These are phyloP conservation scores for Leptinotarsa lineolata DNA, from an alignment of 1,140 invertebrate genomes.

Conservation along the genomic window DNA sequence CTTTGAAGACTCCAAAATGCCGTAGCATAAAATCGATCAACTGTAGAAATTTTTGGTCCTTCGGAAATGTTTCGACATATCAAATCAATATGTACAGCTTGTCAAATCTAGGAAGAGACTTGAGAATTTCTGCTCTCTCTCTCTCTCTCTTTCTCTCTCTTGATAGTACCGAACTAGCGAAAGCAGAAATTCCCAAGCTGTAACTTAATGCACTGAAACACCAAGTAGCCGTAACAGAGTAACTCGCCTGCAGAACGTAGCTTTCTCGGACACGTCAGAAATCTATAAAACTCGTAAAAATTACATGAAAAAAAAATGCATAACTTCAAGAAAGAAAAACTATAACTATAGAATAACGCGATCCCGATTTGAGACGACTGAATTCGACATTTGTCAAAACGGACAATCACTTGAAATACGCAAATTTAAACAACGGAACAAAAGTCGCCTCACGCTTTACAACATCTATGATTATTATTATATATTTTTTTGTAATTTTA, in stretches of 20 bases:
- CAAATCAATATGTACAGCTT: too few relatives aligned
- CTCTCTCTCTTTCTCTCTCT: too few relatives aligned
- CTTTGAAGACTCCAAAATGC: too few relatives aligned
- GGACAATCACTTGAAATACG: slow-evolving; percentile 1
- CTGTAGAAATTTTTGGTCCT: too few relatives aligned
- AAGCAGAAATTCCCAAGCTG: too few relatives aligned
- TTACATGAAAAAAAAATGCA: slow-evolving; percentile 20
- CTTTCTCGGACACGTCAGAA: slow-evolving; percentile 23
- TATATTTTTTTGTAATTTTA: background rate
- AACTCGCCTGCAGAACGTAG: slow-evolving; percentile 14
- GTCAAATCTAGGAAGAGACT: too few relatives aligned
- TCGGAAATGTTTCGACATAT: too few relatives aligned
- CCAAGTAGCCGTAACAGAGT: background rate
- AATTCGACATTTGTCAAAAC: slow-evolving; percentile 12
- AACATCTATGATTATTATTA: background rate
- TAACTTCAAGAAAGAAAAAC: slow-evolving; percentile 21
- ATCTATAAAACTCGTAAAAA: slow-evolving; percentile 20
- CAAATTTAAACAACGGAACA: slow-evolving; percentile 21
- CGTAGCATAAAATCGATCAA: too few relatives aligned
- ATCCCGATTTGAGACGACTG: slow-evolving; percentile 7
- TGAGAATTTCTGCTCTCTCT: too few relatives aligned
- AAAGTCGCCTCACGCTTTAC: slow-evolving; percentile 16
- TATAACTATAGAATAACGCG: slow-evolving; percentile 25
- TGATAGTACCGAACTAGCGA: too few relatives aligned
- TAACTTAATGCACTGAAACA: background rate